phyloP scores from a whole-genome alignment of 2,797 vertebrate species.

The Uromys caudimaculatus region DNA sequence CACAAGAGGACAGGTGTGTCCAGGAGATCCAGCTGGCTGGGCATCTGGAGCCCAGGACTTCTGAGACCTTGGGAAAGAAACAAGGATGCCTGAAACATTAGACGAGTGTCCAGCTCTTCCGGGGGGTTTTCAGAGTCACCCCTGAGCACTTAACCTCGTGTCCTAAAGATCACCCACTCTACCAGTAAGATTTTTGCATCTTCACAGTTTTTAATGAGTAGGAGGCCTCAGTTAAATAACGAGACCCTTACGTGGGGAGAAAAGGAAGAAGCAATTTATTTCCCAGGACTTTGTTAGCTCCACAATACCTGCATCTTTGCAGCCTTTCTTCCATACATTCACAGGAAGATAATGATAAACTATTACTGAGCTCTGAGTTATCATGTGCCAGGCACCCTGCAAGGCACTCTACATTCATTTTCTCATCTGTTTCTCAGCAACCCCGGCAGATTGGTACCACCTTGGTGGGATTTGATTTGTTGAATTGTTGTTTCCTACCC shows the following conservation, averaged over 20 bases:
- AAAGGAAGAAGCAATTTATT: not conserved
- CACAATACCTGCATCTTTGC: too few species aligned
- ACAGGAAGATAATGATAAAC: conserved; percentile 52
- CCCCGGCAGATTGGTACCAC: conserved; percentile 41
- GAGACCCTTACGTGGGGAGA: not conserved
- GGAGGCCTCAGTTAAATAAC: not conserved
- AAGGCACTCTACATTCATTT: conserved; percentile 66
- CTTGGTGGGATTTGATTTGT: conserved; percentile 64
- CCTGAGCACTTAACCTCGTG: not conserved
- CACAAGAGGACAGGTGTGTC: not conserved
- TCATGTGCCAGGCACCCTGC: conserved; percentile 51
- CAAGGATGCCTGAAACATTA: not conserved
- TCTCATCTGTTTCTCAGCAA: conserved; percentile 68
- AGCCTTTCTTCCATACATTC: not conserved
- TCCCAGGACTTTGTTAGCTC: conserved; percentile 10
- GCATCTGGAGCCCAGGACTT: not conserved
- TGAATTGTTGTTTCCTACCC: not conserved
- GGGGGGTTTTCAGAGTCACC: not conserved
- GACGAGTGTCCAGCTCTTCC: not conserved
- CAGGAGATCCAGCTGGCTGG: not conserved
- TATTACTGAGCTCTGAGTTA: conserved; percentile 52
- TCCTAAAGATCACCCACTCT: not conserved
- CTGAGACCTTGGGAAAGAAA: not conserved
- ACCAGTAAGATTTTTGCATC: not conserved
- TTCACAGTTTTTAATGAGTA: not conserved